A percentile compares a stretch with the other conserved stretches of the same genome.
These are phyloP conservation scores for Pedetes capensis DNA, from an alignment of 2,113 vertebrate genomes.

Conservation along the genomic window DNA sequence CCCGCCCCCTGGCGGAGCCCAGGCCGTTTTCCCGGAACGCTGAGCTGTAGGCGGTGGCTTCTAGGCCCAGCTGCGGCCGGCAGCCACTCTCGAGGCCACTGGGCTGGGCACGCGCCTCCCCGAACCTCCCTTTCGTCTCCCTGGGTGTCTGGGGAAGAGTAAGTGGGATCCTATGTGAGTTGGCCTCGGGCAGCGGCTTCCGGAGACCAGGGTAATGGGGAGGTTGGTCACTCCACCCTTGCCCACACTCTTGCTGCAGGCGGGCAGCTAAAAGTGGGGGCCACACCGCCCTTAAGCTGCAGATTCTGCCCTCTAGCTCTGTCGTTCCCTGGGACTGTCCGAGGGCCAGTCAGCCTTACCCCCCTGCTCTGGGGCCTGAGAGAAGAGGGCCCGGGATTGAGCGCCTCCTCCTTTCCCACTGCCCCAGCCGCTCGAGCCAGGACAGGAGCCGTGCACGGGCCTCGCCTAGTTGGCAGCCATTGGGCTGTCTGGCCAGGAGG, in stretches of 20 bases:
- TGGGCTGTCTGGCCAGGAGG: background rate
- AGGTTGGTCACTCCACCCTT: background rate
- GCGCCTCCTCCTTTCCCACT: background rate
- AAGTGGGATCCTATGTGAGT: background rate
- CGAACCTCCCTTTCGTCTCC: background rate
- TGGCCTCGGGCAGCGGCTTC: background rate
- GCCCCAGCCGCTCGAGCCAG: background rate
- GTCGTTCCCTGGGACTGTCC: background rate
- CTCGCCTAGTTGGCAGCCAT: background rate
- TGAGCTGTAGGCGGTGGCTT: background rate
- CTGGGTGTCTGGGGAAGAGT: background rate
- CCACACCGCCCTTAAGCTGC: background rate
- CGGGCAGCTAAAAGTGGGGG: background rate
- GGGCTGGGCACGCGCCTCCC: too few species aligned
- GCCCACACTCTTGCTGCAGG: background rate
- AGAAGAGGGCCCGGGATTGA: too few species aligned
- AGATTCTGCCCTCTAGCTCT: background rate
- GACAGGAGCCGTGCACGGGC: background rate
- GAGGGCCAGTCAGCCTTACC: too few species aligned
- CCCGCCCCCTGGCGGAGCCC: background rate
- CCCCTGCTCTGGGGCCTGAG: too few species aligned
- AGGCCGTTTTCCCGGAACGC: conserved; percentile 22
- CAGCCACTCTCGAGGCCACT: fast-evolving
- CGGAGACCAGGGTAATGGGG: background rate
- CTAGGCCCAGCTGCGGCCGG: fast-evolving